Conservation (phyloP, 2,888 invertebrate genomes). For the Lamellibrachia satsuma region DNA sequence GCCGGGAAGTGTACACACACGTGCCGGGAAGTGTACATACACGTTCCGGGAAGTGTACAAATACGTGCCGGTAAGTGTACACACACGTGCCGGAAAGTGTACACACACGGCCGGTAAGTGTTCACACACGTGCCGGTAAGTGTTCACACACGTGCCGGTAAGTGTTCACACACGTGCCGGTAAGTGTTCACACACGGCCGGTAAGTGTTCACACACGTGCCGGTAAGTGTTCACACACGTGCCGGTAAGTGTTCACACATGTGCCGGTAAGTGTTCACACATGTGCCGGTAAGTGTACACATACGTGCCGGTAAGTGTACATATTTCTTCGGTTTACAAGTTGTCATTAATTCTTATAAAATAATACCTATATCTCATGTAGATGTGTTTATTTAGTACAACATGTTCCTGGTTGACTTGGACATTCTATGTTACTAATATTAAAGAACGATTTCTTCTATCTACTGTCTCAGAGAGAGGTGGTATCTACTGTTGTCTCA, state of each 20-base stretch:
- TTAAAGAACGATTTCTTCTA: too few relatives aligned
- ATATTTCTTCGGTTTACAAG: neutral
- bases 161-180: neutral
- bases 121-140: neutral
- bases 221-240: neutral
- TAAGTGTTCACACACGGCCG: neutral
- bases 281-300: neutral
- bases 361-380: neutral
- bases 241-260: neutral
- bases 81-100: neutral
- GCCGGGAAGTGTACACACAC: neutral
- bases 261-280: neutral
- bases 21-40: neutral
- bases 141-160: neutral
- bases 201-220: neutral
- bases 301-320: neutral
- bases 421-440: neutral
- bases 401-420: neutral
- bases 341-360: neutral
- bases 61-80: neutral
- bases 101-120: neutral
- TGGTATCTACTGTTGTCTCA: too few relatives aligned
- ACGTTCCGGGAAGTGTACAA: neutral
- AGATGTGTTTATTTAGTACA: neutral
- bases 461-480: too few relatives aligned